Evolutionary conservation across 2,113 vertebrate species (phyloP).

Genomic region (cattle (Bos taurus)): DNA sequence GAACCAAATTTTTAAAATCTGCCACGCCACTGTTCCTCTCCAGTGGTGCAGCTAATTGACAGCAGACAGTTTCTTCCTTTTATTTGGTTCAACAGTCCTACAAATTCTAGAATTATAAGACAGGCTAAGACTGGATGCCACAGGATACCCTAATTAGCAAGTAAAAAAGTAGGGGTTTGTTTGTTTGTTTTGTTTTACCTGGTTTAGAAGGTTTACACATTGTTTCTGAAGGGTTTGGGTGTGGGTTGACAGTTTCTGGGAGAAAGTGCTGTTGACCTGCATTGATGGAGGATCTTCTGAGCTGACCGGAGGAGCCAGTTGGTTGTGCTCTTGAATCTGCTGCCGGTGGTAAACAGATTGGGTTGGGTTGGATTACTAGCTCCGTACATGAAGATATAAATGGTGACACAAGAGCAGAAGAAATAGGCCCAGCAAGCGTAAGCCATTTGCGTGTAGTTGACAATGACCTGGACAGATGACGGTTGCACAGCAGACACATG

Average conservation of each 20-base stretch:
- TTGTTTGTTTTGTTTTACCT: background rate
- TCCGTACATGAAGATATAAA: background rate
- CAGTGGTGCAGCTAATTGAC: slow-evolving; percentile 41
- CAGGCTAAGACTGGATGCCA: background rate
- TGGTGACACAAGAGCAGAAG: background rate
- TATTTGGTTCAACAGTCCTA: background rate
- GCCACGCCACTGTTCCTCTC: background rate
- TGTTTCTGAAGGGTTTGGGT: background rate
- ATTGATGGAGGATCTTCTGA: background rate
- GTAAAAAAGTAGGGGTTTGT: accelerated
- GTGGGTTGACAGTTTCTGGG: background rate
- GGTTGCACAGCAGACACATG: accelerated
- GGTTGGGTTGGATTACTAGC: background rate
- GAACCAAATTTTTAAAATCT: background rate
- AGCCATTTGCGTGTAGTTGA: background rate
- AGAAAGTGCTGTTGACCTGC: background rate
- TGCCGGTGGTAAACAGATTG: background rate
- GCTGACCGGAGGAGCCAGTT: background rate
- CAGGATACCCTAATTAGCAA: background rate
- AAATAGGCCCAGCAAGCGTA: background rate
- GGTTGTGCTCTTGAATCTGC: background rate
- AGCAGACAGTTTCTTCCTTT: background rate
- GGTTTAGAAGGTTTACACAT: background rate
- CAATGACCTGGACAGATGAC: background rate
- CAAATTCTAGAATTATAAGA: slow-evolving; percentile 5